These are phyloP conservation scores for Hapalemur alaotrensis DNA, from an alignment of 2,797 vertebrate species.

Conservation along the genomic window DNA sequence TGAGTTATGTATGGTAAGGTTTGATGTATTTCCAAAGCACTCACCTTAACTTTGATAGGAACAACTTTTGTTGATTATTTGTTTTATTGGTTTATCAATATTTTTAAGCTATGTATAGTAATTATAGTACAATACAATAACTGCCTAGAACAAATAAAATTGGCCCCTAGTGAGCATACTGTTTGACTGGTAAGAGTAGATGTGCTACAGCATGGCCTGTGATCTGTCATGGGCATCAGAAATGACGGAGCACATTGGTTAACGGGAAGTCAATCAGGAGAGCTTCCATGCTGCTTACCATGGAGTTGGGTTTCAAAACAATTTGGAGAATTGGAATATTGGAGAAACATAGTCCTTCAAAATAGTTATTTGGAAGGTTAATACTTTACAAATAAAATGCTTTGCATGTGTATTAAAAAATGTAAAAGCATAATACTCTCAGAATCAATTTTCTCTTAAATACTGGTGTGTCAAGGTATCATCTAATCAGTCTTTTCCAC, in stretches of 20 bases:
- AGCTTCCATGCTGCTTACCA: neutral
- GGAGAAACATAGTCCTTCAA: neutral
- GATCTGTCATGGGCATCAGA: neutral
- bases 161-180: neutral
- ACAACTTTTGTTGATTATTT: neutral
- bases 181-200: neutral
- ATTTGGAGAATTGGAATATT: neutral
- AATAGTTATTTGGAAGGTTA: neutral
- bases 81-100: constrained; percentile 22
- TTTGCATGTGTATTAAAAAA: neutral
- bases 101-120: neutral
- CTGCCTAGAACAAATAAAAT: neutral
- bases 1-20: neutral
- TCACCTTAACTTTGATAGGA: neutral
- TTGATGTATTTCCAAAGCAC: neutral
- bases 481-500: neutral
- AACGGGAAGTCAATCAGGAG: neutral
- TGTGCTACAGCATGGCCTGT: neutral
- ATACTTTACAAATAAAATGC: constrained; percentile 25
- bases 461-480: neutral
- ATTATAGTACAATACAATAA: neutral
- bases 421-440: neutral
- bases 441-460: neutral
- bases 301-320: neutral
- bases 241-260: neutral